These are phyloP conservation scores for Cerastis leucographa DNA, from an alignment of 2,888 invertebrate species.

Conservation along the genomic window DNA sequence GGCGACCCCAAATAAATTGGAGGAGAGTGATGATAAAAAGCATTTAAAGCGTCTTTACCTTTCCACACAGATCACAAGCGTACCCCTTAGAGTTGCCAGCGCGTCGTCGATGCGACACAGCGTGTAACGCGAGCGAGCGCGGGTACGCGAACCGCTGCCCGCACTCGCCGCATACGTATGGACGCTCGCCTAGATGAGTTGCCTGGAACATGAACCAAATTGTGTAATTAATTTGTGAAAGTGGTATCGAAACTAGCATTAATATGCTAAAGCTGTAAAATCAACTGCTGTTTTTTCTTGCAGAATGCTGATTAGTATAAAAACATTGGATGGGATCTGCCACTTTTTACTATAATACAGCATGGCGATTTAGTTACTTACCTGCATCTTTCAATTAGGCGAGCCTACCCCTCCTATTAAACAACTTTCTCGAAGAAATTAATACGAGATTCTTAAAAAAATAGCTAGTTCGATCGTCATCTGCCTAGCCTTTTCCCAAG, in stretches of 20 bases:
- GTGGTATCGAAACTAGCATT: background rate
- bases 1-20: no score
- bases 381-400: background rate
- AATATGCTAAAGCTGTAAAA: background rate
- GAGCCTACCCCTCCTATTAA: no score
- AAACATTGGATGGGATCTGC: background rate
- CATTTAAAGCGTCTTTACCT: slow-evolving; percentile 76
- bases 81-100: slow-evolving; percentile 77
- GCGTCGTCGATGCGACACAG: slow-evolving; percentile 86
- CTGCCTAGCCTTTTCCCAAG: no score
- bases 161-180: slow-evolving; percentile 91
- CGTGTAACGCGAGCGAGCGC: slow-evolving; percentile 91
- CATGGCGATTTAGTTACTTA: background rate
- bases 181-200: slow-evolving; percentile 90
- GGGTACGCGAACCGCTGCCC: slow-evolving; percentile 91
- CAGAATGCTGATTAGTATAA: background rate
- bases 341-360: background rate
- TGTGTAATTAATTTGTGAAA: background rate
- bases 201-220: slow-evolving; percentile 76
- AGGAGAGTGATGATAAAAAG: background rate
- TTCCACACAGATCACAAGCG: slow-evolving; percentile 93
- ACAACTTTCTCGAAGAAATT: no score
- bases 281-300: background rate
- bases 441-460: no score
- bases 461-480: no score